A percentile compares a stretch with the other conserved stretches of the same genome.
Evolutionary conservation across 2,797 vertebrate species (phyloP).

Genomic region (Chrysocyon brachyurus): DNA sequence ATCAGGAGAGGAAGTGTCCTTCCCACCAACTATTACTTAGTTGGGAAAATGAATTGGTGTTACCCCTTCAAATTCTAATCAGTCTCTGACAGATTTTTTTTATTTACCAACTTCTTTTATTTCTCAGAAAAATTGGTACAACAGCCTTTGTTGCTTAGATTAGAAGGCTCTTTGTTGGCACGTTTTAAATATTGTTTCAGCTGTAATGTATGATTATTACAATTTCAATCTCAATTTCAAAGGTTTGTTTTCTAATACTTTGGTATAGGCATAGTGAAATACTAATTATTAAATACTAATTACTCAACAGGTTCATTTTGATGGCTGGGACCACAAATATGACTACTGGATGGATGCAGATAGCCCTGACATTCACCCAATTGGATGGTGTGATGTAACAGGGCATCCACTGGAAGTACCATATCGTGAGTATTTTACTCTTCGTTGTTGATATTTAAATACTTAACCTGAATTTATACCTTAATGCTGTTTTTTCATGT

Average conservation of each 20-base stretch:
- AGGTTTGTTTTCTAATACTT: slow-evolving; percentile 33
- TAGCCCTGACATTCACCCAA: slow-evolving; percentile 63
- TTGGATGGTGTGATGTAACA: slow-evolving; percentile 20
- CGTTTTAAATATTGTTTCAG: neutral
- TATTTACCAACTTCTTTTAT: neutral
- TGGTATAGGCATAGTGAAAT: neutral
- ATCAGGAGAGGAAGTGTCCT: neutral
- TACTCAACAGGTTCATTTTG: slow-evolving; percentile 47
- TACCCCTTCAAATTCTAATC: neutral
- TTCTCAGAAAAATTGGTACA: neutral
- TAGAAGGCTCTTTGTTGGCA: neutral
- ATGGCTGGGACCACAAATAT: slow-evolving; percentile 74
- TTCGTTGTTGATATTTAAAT: slow-evolving; percentile 5
- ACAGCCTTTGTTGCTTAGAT: neutral
- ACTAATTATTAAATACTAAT: neutral
- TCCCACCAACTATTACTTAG: neutral
- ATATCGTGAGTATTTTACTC: neutral
- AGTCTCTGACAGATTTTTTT: neutral
- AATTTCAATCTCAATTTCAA: neutral
- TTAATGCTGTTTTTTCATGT: neutral
- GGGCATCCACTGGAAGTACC: slow-evolving; percentile 60
- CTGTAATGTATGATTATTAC: neutral
- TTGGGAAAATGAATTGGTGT: neutral
- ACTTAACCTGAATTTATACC: neutral
- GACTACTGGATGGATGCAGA: slow-evolving; percentile 16